Base-by-base conservation (phyloP, 2,888 invertebrate species). In the Drosophila prostipennis region DNA sequence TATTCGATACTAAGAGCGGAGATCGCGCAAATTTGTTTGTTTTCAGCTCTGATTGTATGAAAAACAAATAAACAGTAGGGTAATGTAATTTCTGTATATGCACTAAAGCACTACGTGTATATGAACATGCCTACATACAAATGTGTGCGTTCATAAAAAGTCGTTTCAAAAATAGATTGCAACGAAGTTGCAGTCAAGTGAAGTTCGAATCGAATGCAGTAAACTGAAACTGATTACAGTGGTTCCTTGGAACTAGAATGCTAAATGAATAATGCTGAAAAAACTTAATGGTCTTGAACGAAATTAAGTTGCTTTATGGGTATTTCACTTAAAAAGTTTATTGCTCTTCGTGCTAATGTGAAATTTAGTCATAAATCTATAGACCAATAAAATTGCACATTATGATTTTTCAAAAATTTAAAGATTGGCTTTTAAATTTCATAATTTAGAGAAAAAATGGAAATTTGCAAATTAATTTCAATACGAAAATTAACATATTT, bases 141-240 rank as follows among this genome's bases (percentile, higher is more conserved):
- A 13, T 10, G n/a, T 29, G 2, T 42, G 32, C 32, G 29, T 43
- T n/a, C 23, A 55, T 53, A 45, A 63, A 61, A 60, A 63, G 40
- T 63, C 37, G 61, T 60, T 63, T 63, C 61, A 63, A 36, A 63
- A 63, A 63, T 63, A 63, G 61, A 63, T 48, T 63, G 64, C 48
- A 63, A 19, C 34, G 64, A 48, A 61, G 61, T 63, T 63, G 63
- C 34, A 61, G 46, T 34, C 37, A 46, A 63, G 61, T 42, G 26
- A 40, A 61, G 39, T 63, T 40, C 58, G 58, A 58, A 56, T 40
- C 58, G 58, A 58, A 56, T 56, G 59, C 34, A 59, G 59, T n/a
- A 56, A 36, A 56, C 57, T 57, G 42, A 57, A n/a, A 36, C 58
- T 58, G 58, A 56, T 57, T 58, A 63, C 61, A 63, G 61, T 61